phyloP scores from a whole-genome alignment of 2,888 invertebrate genomes.

The Anodontia alba region DNA sequence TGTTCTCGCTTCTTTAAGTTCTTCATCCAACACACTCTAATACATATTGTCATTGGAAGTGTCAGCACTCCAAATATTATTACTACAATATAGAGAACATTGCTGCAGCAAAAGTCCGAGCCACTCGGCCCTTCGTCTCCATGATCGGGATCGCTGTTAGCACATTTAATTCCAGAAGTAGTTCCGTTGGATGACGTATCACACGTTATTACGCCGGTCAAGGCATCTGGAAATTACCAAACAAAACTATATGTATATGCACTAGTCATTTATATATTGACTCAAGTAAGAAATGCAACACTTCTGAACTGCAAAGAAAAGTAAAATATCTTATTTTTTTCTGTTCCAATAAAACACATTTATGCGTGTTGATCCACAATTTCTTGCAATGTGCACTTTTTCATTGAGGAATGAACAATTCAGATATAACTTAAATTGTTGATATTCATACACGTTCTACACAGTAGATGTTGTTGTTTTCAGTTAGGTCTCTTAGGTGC shows the following conservation, averaged over 20 bases:
- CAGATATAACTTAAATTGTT: no score
- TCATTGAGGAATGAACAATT: no score
- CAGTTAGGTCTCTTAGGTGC: no score
- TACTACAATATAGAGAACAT: background rate
- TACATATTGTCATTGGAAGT: background rate
- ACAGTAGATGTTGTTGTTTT: no score
- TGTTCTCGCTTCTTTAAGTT: background rate
- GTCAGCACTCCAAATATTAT: background rate
- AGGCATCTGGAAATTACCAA: background rate
- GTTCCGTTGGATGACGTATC: background rate
- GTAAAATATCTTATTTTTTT: no score
- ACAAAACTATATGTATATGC: no score
- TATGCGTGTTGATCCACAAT: no score
- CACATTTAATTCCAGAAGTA: background rate
- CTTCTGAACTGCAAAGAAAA: background rate
- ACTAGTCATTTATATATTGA: no score
- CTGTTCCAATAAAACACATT: no score
- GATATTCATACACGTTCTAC: no score
- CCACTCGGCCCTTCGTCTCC: background rate
- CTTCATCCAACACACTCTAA: constrained; percentile 2
- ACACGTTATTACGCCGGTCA: background rate
- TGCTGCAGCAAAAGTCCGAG: background rate
- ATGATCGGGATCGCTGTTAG: background rate
- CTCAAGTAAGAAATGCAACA: no score
- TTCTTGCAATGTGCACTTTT: no score